Evolutionary conservation across 1,140 invertebrate genomes (phyloP).

Genomic region (Coptotermes formosanus): DNA sequence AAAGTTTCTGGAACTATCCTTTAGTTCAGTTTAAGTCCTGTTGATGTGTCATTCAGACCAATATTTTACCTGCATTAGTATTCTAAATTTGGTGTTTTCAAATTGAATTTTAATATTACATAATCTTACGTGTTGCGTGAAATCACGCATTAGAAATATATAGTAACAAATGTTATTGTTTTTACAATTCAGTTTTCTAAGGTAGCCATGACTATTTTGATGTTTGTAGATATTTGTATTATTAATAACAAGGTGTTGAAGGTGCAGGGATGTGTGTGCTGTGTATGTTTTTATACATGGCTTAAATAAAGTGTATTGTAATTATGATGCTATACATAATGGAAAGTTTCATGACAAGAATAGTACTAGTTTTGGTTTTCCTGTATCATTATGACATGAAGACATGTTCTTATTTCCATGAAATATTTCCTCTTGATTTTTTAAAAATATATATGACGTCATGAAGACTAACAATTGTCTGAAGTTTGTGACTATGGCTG

Average conservation of each 20-base stretch:
- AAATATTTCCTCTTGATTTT: too few species aligned
- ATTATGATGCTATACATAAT: too few species aligned
- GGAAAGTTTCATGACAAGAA: too few species aligned
- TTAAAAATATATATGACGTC: too few species aligned
- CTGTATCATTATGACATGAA: too few species aligned
- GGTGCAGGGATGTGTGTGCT: background rate
- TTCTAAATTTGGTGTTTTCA: background rate
- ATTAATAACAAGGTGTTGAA: background rate
- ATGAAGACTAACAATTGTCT: too few species aligned
- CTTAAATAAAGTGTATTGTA: too few species aligned
- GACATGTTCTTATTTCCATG: too few species aligned
- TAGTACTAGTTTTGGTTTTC: too few species aligned
- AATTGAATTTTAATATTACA: constrained; percentile 8
- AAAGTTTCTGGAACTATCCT: background rate
- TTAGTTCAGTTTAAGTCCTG: background rate
- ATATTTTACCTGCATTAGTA: constrained; percentile 1
- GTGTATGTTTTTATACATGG: too few species aligned
- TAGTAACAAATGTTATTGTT: background rate
- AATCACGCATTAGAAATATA: background rate
- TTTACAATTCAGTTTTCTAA: background rate
- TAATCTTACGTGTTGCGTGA: background rate
- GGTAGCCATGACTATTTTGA: background rate
- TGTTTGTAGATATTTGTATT: background rate
- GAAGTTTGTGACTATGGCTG: too few species aligned
- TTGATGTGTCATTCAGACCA: background rate